Base-by-base conservation (phyloP, 1,140 invertebrate genomes). In the Cherax quadricarinatus region DNA sequence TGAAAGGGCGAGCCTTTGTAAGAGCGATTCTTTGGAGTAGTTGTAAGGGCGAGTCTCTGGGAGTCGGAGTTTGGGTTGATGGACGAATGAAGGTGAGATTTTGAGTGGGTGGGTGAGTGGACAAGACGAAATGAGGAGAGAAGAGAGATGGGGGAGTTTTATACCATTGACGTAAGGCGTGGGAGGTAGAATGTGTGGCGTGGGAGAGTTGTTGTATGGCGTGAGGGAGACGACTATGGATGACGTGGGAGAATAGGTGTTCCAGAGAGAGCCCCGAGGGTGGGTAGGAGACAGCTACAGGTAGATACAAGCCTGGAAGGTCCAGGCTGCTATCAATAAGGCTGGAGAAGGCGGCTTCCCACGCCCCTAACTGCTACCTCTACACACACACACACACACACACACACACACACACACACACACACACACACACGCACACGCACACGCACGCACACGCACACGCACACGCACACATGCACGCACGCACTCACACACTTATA, bases 331-430 rank as follows among this genome's bases (percentile, higher is more conserved):
- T 57, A 16, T 85, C 83, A 70, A 85, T 70, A 85, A 66, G 53
- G 6, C 6, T 66, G 57, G 66, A 18, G 48, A 57, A 57, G 57
- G 60, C 24, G 0, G 30, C 83, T 85, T 85, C 83, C 83, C 83
- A 85, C 83, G 83, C 83, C 62, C 83, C 82, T n/a, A 53, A 1
- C 49, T 53, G 24, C 82, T 60, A 21, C 21, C 53, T 41, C n/a
- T n/a, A 41, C 30, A 41, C 30, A 41, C 30, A 41, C 0, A 41
- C 30, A 41, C 30, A 41, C 30, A 41, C 30, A 41, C 30, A 41
- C 30, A 41, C 30, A 41, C 30, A 41, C 30, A 12, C 24, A n/a
- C 70, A 7, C 2, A 73, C 70, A 5, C 12, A 24, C 70, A 24
- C 70, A n/a, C 70, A 7, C 24, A 66, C 51, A 49, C 14, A 21